phyloP scores from a whole-genome alignment of 2,888 invertebrate species.

The Scaptomyza tumidula region DNA sequence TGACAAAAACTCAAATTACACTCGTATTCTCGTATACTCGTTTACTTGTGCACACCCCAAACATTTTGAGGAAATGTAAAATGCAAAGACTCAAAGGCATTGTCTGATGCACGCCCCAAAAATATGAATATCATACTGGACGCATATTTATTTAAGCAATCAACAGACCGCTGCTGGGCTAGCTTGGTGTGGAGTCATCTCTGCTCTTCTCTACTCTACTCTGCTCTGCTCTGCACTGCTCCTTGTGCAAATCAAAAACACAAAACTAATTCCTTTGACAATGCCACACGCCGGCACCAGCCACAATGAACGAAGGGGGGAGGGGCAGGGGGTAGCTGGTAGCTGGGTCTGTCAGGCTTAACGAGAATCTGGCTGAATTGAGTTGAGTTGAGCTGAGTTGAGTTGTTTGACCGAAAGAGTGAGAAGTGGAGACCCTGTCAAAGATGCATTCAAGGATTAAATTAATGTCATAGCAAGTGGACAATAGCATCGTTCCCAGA shows the following conservation, averaged over 20 bases:
- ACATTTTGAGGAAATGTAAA: constrained; percentile 47
- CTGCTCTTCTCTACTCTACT: constrained; percentile 8
- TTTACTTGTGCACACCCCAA: background rate
- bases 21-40: background rate
- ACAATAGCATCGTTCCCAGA: constrained; percentile 54
- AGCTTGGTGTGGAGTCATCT: constrained; percentile 30
- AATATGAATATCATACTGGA: constrained; percentile 26
- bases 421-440: constrained; percentile 62
- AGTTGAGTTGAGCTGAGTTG: constrained; percentile 24
- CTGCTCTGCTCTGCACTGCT: constrained; percentile 55
- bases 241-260: constrained; percentile 77
- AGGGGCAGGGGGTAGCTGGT: background rate
- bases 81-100: constrained; percentile 71
- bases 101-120: constrained; percentile 68
- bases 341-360: constrained; percentile 39
- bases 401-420: constrained; percentile 27
- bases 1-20: constrained; percentile 70
- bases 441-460: constrained; percentile 80
- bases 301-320: constrained; percentile 6
- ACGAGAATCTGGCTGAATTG: constrained; percentile 28
- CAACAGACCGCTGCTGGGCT: constrained; percentile 65
- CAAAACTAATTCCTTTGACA: constrained; percentile 79
- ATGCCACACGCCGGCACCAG: constrained; percentile 71
- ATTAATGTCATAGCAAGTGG: constrained; percentile 79
- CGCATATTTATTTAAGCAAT: constrained; percentile 77